These are phyloP conservation scores for Anniella stebbinsi DNA, from an alignment of 2,797 vertebrate species.

Conservation along the genomic window DNA sequence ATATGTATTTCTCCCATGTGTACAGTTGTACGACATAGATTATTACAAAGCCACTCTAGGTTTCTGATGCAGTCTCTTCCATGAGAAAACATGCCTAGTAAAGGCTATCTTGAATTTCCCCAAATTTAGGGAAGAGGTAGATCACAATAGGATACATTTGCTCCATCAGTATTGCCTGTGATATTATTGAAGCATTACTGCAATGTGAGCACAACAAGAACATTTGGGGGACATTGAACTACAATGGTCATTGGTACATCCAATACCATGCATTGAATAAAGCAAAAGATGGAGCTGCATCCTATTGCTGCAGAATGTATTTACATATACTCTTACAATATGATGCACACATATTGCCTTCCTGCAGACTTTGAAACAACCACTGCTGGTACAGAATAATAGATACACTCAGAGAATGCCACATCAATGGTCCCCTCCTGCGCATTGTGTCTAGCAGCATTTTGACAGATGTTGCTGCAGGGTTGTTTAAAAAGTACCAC, in stretches of 20 bases:
- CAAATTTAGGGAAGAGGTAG: neutral
- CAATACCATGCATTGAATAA: neutral
- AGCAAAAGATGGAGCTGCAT: neutral
- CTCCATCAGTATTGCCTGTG: neutral
- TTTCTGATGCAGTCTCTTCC: neutral
- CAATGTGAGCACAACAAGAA: neutral
- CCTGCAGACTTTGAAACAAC: neutral
- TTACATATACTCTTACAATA: neutral
- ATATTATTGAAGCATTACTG: neutral
- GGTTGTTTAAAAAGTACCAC: neutral
- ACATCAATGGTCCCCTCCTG: neutral
- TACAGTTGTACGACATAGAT: neutral
- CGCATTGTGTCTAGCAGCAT: neutral
- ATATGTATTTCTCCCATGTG: too few relatives aligned
- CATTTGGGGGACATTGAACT: neutral
- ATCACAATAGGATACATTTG: neutral
- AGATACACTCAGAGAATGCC: too few relatives aligned
- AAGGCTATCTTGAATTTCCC: neutral
- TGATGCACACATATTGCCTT: neutral
- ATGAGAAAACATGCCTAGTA: neutral
- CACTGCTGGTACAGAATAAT: neutral
- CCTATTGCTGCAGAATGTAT: neutral
- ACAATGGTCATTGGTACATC: too few relatives aligned
- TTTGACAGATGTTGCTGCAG: neutral
- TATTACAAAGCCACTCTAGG: neutral